phyloP scores from a whole-genome alignment of 2,888 invertebrate species.

The Tyria jacobaeae region DNA sequence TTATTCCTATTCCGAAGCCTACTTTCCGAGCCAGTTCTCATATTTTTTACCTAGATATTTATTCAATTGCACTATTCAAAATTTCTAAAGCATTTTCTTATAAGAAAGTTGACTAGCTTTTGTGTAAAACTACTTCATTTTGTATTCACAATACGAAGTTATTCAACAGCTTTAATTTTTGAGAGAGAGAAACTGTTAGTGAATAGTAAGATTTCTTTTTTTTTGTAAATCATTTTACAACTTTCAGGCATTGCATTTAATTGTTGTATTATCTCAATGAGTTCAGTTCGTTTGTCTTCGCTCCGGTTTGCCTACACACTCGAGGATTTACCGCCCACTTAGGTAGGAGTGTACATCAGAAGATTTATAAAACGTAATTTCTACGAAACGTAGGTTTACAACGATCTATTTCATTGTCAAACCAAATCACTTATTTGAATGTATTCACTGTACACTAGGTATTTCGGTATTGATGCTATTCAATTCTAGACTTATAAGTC shows the following conservation, averaged over 20 bases:
- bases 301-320: slow-evolving; percentile 69
- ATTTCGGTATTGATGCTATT: slow-evolving; percentile 41
- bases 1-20: slow-evolving; percentile 46
- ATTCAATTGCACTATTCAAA: slow-evolving; percentile 30
- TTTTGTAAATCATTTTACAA: background rate
- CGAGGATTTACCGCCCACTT: slow-evolving; percentile 57
- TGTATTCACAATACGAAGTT: background rate
- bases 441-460: slow-evolving; percentile 36
- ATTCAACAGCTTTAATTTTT: background rate
- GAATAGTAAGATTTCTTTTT: background rate
- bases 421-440: slow-evolving; percentile 37
- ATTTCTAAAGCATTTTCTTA: slow-evolving; percentile 31
- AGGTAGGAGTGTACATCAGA: slow-evolving; percentile 45
- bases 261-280: slow-evolving; percentile 26
- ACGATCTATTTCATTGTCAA: slow-evolving; percentile 51
- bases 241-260: slow-evolving; percentile 13
- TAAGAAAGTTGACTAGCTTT: slow-evolving; percentile 7
- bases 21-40: slow-evolving; percentile 51
- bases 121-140: background rate
- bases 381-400: slow-evolving; percentile 48
- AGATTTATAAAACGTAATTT: slow-evolving; percentile 58
- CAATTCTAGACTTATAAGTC: slow-evolving; percentile 12
- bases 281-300: slow-evolving; percentile 22
- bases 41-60: slow-evolving; percentile 34
- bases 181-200: background rate